phyloP scores from a whole-genome alignment of 2,888 invertebrate genomes.

The Epirrhoe tristata region DNA sequence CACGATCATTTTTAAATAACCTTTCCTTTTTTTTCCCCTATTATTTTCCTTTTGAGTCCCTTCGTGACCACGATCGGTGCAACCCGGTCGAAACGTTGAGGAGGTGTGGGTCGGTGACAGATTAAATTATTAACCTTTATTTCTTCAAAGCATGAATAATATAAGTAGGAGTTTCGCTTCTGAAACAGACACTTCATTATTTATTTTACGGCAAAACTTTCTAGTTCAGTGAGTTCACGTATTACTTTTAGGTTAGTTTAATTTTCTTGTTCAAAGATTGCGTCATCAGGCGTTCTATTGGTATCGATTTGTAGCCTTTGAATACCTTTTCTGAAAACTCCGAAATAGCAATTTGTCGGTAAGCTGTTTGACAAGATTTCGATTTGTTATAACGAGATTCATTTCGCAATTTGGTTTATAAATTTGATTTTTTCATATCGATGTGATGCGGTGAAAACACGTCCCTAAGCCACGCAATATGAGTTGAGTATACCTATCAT shows the following conservation, averaged over 20 bases:
- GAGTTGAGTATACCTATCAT: too few relatives aligned
- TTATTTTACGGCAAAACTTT: conserved; percentile 26
- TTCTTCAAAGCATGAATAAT: not conserved
- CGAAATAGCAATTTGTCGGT: conserved; percentile 18
- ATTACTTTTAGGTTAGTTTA: conserved; percentile 44
- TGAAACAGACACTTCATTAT: conserved; percentile 11
- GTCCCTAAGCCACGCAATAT: not conserved
- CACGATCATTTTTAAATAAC: too few relatives aligned
- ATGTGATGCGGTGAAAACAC: not conserved
- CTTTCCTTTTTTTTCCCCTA: too few relatives aligned
- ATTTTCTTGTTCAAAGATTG: conserved; percentile 44
- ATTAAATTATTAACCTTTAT: not conserved
- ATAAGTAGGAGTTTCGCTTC: conserved; percentile 7
- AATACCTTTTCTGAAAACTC: conserved; percentile 22
- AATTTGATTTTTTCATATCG: not conserved
- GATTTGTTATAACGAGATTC: conserved; percentile 4
- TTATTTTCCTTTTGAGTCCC: too few relatives aligned
- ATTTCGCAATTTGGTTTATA: not conserved
- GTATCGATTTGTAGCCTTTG: conserved; percentile 29
- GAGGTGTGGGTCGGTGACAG: too few relatives aligned
- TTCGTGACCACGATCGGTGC: too few relatives aligned
- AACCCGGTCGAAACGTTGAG: too few relatives aligned
- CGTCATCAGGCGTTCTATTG: conserved; percentile 43
- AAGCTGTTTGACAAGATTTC: conserved; percentile 20
- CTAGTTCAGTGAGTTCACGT: conserved; percentile 45